Conservation (phyloP, 2,113 vertebrate genomes). For the Phasianus colchicus region DNA sequence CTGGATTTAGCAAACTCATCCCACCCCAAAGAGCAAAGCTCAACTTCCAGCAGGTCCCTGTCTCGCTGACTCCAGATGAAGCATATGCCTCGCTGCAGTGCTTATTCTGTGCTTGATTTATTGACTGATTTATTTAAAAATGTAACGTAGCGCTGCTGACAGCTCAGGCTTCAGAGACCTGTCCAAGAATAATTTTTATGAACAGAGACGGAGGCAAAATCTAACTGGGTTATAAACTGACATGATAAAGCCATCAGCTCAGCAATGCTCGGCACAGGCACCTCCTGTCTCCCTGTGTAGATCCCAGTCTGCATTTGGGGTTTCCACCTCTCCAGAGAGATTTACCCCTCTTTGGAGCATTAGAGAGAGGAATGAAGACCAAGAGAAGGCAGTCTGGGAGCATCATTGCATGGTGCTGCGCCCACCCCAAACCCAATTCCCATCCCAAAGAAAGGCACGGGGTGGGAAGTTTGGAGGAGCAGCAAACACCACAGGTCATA, state of each 20-base stretch:
- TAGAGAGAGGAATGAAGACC: not conserved
- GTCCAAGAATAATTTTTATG: not conserved
- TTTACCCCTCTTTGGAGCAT: not conserved
- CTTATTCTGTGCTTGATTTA: not conserved
- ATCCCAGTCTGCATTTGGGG: accelerated
- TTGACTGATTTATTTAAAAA: not conserved
- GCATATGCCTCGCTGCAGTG: not conserved
- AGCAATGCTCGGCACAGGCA: accelerated
- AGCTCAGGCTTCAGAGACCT: not conserved
- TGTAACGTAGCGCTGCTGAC: not conserved
- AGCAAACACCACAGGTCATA: accelerated
- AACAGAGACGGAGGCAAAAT: not conserved
- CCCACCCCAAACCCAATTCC: not conserved
- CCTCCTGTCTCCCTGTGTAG: accelerated
- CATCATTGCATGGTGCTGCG: accelerated
- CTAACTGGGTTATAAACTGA: not conserved
- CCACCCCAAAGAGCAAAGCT: accelerated
- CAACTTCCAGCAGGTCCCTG: not conserved
- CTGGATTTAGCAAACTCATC: not conserved
- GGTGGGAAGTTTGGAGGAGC: not conserved
- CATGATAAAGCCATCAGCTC: not conserved
- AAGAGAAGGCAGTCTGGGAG: not conserved
- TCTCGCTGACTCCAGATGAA: not conserved
- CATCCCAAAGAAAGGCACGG: not conserved
- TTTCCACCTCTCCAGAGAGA: accelerated